Conservation (phyloP, 2,797 vertebrate species). For the Rhyacichthys aspro region DNA sequence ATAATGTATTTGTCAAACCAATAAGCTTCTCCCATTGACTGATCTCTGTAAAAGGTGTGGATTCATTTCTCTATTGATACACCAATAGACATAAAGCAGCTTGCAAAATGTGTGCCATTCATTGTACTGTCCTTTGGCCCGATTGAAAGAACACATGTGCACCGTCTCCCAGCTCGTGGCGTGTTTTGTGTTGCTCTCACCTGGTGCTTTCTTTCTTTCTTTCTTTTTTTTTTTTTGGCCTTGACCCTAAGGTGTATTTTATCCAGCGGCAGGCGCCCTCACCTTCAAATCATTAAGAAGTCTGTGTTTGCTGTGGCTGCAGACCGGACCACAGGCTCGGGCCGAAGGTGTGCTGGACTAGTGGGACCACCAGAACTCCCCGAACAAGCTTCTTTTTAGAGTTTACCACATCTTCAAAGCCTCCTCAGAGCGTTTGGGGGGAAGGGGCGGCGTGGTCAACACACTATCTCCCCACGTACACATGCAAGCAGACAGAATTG, state of each 20-base stretch:
- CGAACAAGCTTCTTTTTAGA: constrained; percentile 47
- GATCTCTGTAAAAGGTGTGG: too few species aligned
- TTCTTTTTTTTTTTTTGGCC: constrained; percentile 30
- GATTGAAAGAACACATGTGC: constrained; percentile 21
- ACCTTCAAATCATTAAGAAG: constrained; percentile 48
- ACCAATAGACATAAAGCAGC: neutral
- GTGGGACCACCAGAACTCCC: constrained; percentile 49
- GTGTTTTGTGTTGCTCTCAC: constrained; percentile 42
- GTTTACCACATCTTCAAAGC: constrained; percentile 45
- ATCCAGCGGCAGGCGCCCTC: constrained; percentile 42
- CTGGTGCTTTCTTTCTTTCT: constrained; percentile 40
- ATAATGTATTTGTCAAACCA: too few species aligned
- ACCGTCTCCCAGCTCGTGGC: constrained; percentile 29
- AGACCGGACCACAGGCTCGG: constrained; percentile 48
- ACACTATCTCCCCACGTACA: constrained; percentile 21
- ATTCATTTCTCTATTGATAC: too few species aligned
- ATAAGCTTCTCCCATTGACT: too few species aligned
- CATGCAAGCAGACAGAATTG: constrained; percentile 41
- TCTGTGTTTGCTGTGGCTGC: constrained; percentile 38
- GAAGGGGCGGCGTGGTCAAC: constrained; percentile 12
- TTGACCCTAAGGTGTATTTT: constrained; percentile 56
- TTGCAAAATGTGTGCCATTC: neutral
- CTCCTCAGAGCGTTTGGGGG: constrained; percentile 29
- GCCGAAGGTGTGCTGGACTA: constrained; percentile 38
- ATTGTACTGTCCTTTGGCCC: neutral